Conservation (phyloP, 2,888 invertebrate species). For the Alsophila aescularia region DNA sequence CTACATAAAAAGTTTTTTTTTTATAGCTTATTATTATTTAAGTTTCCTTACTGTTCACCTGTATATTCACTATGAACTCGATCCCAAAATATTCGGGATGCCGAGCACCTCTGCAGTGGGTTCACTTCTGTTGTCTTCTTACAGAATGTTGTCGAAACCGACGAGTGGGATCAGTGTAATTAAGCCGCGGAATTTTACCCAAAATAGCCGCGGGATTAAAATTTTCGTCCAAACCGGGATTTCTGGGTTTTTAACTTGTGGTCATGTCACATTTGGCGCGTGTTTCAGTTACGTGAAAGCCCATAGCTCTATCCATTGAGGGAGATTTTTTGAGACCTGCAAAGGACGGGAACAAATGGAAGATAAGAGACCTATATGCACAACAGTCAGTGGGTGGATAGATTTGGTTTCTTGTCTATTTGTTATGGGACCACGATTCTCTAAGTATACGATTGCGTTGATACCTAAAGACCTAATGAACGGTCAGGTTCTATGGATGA, state of each 20-base stretch:
- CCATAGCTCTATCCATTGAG: neutral
- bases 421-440: too few species aligned
- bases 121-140: slow-evolving; percentile 30
- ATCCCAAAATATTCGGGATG: slow-evolving; percentile 39
- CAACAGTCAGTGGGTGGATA: too few species aligned
- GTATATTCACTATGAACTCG: slow-evolving; percentile 1
- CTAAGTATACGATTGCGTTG: too few species aligned
- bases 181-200: slow-evolving; percentile 32
- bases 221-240: slow-evolving; percentile 13
- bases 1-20: too few species aligned
- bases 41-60: slow-evolving; percentile 10
- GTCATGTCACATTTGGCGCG: neutral
- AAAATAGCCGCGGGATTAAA: slow-evolving; percentile 28
- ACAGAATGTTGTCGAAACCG: slow-evolving; percentile 29
- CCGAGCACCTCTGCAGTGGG: slow-evolving; percentile 36
- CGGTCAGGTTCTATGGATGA: too few species aligned
- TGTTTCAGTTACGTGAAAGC: neutral
- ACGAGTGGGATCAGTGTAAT: slow-evolving; percentile 30
- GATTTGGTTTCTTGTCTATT: too few species aligned
- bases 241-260: neutral
- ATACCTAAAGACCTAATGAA: too few species aligned
- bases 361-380: too few species aligned
- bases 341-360: too few species aligned
- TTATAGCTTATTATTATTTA: neutral
- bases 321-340: too few species aligned